Evolutionary conservation across 37 sponge, comb jelly and placozoan species (phyloP).

Genomic region (Spongilla lacustris): DNA sequence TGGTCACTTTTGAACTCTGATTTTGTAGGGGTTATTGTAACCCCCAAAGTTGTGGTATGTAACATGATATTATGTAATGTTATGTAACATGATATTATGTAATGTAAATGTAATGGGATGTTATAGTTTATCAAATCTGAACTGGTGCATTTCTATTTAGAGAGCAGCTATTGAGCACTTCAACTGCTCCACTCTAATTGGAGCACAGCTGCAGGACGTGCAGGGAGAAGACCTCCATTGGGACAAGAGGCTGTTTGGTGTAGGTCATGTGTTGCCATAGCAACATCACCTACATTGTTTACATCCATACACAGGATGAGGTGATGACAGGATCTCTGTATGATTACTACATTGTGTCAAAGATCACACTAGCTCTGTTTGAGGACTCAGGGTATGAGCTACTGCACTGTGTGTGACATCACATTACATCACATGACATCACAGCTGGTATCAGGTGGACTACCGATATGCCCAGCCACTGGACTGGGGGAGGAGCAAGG

Average conservation of each 20-base stretch:
- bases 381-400: constrained; percentile 75
- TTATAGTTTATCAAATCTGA: too few relatives aligned
- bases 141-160: constrained; percentile 43
- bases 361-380: constrained; percentile 68
- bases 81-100: too few relatives aligned
- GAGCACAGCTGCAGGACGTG: constrained; percentile 67
- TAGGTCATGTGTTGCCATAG: constrained; percentile 4
- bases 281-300: neutral
- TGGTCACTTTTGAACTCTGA: constrained; percentile 12
- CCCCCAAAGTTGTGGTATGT: constrained; percentile 33
- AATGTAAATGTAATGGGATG: too few relatives aligned
- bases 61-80: neutral
- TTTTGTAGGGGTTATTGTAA: constrained; percentile 8
- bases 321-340: constrained; percentile 40
- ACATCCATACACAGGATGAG: constrained; percentile 47
- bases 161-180: constrained; percentile 53
- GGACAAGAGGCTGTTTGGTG: constrained; percentile 76
- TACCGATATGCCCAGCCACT: constrained; percentile 43
- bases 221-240: constrained; percentile 57
- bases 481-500: constrained; percentile 54
- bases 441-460: constrained; percentile 75
- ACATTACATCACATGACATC: neutral
- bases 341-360: constrained; percentile 13
- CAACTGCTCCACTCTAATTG: constrained; percentile 38
- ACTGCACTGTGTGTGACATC: neutral